A percentile compares a stretch with the other conserved stretches of the same genome.
Evolutionary conservation across 1,140 invertebrate genomes (phyloP).

Genomic region (Lutraria rhynchaena): DNA sequence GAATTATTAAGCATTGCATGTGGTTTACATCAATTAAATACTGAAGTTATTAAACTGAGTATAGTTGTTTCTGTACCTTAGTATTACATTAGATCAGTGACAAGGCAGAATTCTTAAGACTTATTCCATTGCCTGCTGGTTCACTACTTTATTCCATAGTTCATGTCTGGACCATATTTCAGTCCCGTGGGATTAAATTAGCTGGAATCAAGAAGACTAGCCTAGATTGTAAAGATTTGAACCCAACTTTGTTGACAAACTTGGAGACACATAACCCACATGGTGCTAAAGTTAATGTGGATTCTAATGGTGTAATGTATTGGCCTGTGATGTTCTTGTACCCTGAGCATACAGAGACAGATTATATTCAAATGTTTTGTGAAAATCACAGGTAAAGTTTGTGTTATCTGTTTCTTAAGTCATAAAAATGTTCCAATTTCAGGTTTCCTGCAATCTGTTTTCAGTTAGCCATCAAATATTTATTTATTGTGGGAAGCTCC

Average conservation of each 20-base stretch:
- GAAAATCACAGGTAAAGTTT: constrained; percentile 86
- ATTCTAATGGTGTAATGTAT: constrained; percentile 85
- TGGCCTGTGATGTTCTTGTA: constrained; percentile 94
- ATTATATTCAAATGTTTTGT: constrained; percentile 85
- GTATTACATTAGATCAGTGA: too few species aligned
- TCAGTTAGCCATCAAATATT: too few species aligned
- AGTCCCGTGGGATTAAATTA: constrained; percentile 72
- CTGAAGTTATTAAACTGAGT: too few species aligned
- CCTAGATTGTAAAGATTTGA: constrained; percentile 50
- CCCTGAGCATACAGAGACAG: constrained; percentile 86
- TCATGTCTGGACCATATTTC: too few species aligned
- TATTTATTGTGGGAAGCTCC: background rate
- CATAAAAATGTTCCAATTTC: background rate
- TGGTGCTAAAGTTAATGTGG: constrained; percentile 84
- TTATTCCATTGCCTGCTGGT: too few species aligned
- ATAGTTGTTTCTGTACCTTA: too few species aligned
- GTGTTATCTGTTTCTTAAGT: background rate
- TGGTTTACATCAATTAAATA: too few species aligned
- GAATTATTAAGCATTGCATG: too few species aligned
- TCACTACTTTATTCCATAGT: too few species aligned
- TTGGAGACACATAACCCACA: constrained; percentile 66
- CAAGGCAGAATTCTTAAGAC: too few species aligned
- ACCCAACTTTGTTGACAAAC: constrained; percentile 51
- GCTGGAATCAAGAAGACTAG: constrained; percentile 53
- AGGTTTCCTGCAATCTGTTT: too few species aligned